phyloP scores from a whole-genome alignment of 2,797 vertebrate species.

The Onychomys torridus region DNA sequence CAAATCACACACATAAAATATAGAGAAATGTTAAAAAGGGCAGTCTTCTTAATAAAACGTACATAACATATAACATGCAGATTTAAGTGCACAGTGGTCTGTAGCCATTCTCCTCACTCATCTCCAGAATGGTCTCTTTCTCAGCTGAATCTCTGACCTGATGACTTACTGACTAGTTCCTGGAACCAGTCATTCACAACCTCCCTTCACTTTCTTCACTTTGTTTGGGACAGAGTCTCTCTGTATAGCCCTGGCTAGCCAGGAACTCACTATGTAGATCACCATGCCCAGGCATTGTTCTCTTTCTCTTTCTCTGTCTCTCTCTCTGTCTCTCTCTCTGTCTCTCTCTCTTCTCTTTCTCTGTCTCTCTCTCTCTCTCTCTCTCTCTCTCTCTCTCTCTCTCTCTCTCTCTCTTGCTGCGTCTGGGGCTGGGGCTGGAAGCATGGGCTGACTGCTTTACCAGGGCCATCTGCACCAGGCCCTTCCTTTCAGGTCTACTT shows the following conservation, averaged over 20 bases:
- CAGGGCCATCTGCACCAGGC: too few relatives aligned
- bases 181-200: too few relatives aligned
- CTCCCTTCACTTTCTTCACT: background rate
- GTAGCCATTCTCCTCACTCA: background rate
- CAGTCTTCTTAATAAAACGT: background rate
- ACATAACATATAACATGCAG: too few relatives aligned
- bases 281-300: background rate
- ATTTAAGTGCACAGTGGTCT: background rate
- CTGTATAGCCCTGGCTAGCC: background rate
- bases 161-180: too few relatives aligned
- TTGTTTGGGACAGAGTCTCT: background rate
- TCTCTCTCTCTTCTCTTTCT: too few relatives aligned
- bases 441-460: background rate
- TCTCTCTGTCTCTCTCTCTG: too few relatives aligned
- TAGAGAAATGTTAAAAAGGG: background rate
- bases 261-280: background rate
- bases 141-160: background rate
- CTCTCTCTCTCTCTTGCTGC: background rate
- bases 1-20: background rate
- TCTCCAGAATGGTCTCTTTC: background rate
- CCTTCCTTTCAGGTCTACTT: background rate
- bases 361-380: too few relatives aligned
- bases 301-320: background rate
- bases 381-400: background rate
- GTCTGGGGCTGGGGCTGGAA: too few relatives aligned